These are phyloP conservation scores for Carcharodon carcharias DNA, from an alignment of 2,797 vertebrate species.

Conservation along the genomic window DNA sequence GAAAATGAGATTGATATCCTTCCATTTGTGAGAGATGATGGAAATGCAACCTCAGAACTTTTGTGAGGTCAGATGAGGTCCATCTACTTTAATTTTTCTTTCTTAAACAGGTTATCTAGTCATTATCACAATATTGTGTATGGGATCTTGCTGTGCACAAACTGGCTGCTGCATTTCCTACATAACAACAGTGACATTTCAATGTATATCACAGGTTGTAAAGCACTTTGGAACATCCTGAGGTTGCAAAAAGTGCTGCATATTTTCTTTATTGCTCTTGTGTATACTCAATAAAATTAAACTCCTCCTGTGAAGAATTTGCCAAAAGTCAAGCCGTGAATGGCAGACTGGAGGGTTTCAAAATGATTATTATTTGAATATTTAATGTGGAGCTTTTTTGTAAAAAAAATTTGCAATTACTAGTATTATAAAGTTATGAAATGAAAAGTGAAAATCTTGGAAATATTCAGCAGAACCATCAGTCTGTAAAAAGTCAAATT, in stretches of 20 bases:
- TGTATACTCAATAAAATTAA: not conserved
- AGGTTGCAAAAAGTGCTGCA: not conserved
- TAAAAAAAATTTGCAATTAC: not conserved
- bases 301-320: not conserved
- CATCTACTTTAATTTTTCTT: not conserved
- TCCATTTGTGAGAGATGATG: not conserved
- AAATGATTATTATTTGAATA: not conserved
- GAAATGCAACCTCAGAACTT: not conserved
- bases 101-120: not conserved
- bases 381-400: not conserved
- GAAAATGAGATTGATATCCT: not conserved
- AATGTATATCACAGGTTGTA: not conserved
- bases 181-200: too few relatives aligned
- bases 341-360: not conserved
- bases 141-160: not conserved
- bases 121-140: not conserved
- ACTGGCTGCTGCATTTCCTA: not conserved
- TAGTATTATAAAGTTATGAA: not conserved
- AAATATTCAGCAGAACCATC: not conserved
- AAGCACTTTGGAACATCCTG: not conserved
- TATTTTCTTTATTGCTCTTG: not conserved
- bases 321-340: not conserved
- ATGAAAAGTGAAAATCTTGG: not conserved
- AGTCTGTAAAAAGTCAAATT: not conserved
- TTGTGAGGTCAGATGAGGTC: not conserved